Conservation (phyloP, 2,888 invertebrate species). For the Eucera pruinosa region DNA sequence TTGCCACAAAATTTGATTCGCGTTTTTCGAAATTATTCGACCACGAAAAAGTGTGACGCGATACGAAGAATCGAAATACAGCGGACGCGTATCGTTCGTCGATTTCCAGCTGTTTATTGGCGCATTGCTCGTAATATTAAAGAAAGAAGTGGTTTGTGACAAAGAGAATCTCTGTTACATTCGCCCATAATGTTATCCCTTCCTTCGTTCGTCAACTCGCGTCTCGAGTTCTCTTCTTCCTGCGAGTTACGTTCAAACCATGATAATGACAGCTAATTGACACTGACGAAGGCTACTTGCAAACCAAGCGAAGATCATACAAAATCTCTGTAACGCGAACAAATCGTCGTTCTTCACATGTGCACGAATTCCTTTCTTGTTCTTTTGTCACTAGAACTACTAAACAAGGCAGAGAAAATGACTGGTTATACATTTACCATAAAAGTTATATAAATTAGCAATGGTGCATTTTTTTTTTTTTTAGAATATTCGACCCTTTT, state of each 20-base stretch:
- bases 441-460: too few relatives aligned
- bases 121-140: background rate
- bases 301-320: constrained; percentile 30
- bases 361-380: background rate
- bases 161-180: constrained; percentile 42
- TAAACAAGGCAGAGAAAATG: too few relatives aligned
- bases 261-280: constrained; percentile 72
- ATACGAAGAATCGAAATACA: too few relatives aligned
- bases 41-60: too few relatives aligned
- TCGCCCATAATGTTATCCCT: constrained; percentile 36
- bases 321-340: constrained; percentile 37
- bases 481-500: too few relatives aligned
- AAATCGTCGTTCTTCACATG: constrained; percentile 6
- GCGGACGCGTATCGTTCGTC: constrained; percentile 2
- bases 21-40: too few relatives aligned
- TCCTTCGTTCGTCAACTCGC: constrained; percentile 40
- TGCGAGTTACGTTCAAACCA: constrained; percentile 61
- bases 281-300: constrained; percentile 57
- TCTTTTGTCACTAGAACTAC: background rate
- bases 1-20: too few relatives aligned
- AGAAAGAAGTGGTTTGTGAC: constrained; percentile 22
- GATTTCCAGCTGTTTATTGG: too few relatives aligned
- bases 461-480: too few relatives aligned
- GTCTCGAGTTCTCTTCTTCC: constrained; percentile 64
- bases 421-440: too few relatives aligned